Base-by-base conservation (phyloP, 1,140 invertebrate genomes). In the Drosophila repletoides region DNA sequence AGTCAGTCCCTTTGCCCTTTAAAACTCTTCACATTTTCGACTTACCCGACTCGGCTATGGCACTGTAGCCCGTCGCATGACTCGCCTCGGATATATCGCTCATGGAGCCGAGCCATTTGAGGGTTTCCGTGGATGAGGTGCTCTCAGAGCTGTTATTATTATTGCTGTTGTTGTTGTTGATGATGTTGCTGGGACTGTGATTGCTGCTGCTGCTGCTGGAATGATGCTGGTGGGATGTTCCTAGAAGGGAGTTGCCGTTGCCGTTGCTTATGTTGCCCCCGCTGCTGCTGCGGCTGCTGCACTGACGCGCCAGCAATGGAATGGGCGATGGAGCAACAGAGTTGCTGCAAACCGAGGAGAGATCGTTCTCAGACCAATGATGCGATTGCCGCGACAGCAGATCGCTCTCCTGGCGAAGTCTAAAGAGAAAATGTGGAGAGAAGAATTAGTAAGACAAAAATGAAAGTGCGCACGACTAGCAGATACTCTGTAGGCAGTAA, bases 61-160 rank as follows among this genome's bases (percentile, higher is more conserved):
- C 83, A 43, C 89, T 90, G 53, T 89, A 88, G 33, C 88, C 89
- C 10, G 89, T 90, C 31, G 77, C 84, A 73, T 90, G 89, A 49
- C 93, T 94, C 3, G 93, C 92, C 14, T 94, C 93, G 61, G 94
- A 95, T 5, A 95, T 92, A 77, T 95, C 95, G 76, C 94, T 95
- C 91, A 94, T 94, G 3, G 95, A 95, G 17, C 94, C 94, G 72
- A 95, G 94, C 95, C 95, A 96, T 90, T 96, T 96, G 1, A 96
- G 90, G 4, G 95, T 96, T 79, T 96, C 95, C 71, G 94, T 95
- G 24, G 95, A 95, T 33, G 94, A 95, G 31, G 93, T 94, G 86
- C 93, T 94, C 22, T 94, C 93, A 19, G 93, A 93, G 48, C 93
- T 93, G 63, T 90, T 90, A 58, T 83, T 55, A 88, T 92, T 12